A percentile compares a stretch with the other conserved stretches of the same genome.
phyloP scores from a whole-genome alignment of 2,113 vertebrate species.

The Axis porcinus region DNA sequence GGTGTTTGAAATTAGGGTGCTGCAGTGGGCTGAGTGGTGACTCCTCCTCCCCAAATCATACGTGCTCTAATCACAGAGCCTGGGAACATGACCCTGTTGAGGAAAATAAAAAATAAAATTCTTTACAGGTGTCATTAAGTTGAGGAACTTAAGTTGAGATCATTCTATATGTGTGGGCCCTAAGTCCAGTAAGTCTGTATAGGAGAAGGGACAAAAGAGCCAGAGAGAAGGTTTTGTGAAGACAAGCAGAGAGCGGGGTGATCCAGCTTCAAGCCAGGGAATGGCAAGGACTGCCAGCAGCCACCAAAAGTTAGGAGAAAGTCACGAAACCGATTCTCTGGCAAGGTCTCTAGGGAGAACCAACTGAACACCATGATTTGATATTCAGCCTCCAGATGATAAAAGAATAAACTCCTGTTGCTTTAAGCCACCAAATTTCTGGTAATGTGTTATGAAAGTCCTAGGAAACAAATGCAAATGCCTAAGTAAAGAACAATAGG shows the following conservation, averaged over 20 bases:
- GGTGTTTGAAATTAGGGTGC: not conserved
- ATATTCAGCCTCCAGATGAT: not conserved
- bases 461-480: not conserved
- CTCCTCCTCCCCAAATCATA: accelerated
- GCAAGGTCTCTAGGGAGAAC: not conserved
- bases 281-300: not conserved
- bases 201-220: not conserved
- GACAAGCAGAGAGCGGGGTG: not conserved
- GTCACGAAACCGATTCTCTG: accelerated
- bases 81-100: not conserved
- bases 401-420: not conserved
- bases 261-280: not conserved
- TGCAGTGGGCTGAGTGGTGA: not conserved
- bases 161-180: not conserved
- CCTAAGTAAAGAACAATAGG: not conserved
- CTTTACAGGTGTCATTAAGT: not conserved
- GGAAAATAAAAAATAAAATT: not conserved
- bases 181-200: not conserved
- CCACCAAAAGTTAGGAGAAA: not conserved
- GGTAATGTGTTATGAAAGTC: not conserved
- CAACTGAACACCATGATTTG: not conserved
- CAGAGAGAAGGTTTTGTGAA: not conserved
- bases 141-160: not conserved
- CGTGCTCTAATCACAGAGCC: not conserved
- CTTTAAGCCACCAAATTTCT: not conserved